These are phyloP conservation scores for Cataglyphis altisquamis DNA, from an alignment of 2,888 invertebrate genomes.

Conservation along the genomic window DNA sequence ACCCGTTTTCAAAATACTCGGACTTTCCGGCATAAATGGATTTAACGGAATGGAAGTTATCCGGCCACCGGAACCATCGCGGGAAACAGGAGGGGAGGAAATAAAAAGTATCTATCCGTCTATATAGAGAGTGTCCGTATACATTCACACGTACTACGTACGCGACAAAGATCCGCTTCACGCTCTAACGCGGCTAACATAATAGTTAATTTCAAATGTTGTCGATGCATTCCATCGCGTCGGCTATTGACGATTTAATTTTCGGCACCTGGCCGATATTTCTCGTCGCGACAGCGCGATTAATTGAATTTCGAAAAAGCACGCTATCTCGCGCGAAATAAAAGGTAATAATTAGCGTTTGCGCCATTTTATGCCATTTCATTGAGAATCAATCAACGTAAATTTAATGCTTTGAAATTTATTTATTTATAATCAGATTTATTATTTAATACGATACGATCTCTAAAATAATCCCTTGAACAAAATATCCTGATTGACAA, in stretches of 20 bases:
- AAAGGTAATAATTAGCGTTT: slow-evolving; percentile 34
- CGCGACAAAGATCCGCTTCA: slow-evolving; percentile 34
- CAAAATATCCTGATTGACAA: not conserved
- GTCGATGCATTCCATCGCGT: slow-evolving; percentile 33
- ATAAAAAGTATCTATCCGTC: slow-evolving; percentile 19
- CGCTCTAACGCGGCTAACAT: slow-evolving; percentile 33
- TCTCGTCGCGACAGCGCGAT: slow-evolving; percentile 24
- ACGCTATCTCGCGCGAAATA: not conserved
- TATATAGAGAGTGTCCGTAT: not conserved
- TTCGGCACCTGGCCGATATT: slow-evolving; percentile 38
- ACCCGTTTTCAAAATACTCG: slow-evolving; percentile 63
- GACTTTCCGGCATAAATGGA: slow-evolving; percentile 62
- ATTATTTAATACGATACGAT: not conserved
- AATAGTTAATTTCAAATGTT: slow-evolving; percentile 53
- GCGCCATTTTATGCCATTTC: not conserved
- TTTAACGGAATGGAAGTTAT: slow-evolving; percentile 71
- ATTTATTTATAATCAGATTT: not conserved
- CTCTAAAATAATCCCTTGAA: not conserved
- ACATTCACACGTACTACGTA: not conserved
- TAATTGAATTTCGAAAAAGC: slow-evolving; percentile 41
- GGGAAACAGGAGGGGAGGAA: not conserved
- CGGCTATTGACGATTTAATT: slow-evolving; percentile 53
- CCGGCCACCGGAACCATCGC: slow-evolving; percentile 13
- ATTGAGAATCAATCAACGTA: not conserved
- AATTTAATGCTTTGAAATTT: slow-evolving; percentile 8